Percentiles rank a stretch among this genome's conserved stretches.
These are phyloP conservation scores for Osmerus mordax DNA, from an alignment of 2,113 vertebrate genomes.

Conservation along the genomic window DNA sequence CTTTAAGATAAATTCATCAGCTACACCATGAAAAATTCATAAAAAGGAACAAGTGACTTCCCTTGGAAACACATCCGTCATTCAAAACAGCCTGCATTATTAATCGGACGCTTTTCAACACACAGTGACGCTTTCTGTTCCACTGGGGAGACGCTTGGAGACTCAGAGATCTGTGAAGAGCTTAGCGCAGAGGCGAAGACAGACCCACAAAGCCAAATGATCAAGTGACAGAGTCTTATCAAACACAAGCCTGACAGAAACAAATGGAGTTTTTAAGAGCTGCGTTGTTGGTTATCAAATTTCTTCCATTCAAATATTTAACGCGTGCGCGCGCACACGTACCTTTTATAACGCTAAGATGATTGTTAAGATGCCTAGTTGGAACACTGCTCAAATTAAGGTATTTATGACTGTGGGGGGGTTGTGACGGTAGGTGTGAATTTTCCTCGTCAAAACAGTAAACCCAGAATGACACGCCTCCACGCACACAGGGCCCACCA, in stretches of 20 bases:
- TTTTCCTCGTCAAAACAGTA: too few relatives aligned
- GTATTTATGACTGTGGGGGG: too few relatives aligned
- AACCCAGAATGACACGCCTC: too few relatives aligned
- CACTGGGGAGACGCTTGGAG: slow-evolving; percentile 20
- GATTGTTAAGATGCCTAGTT: too few relatives aligned
- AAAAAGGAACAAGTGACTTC: slow-evolving; percentile 64
- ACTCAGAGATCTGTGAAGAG: slow-evolving; percentile 13
- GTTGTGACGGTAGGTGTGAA: too few relatives aligned
- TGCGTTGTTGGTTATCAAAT: slow-evolving; percentile 40
- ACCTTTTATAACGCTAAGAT: too few relatives aligned
- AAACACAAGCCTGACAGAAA: slow-evolving; percentile 52
- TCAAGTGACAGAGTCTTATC: slow-evolving; percentile 46
- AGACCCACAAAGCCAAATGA: slow-evolving; percentile 32
- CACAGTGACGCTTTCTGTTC: slow-evolving; percentile 9
- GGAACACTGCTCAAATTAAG: too few relatives aligned
- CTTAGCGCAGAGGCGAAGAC: slow-evolving; percentile 10
- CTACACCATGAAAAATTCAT: slow-evolving; percentile 69
- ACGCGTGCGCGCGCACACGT: background rate
- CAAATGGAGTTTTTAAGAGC: slow-evolving; percentile 48
- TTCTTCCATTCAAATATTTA: slow-evolving; percentile 42
- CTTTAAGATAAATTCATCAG: slow-evolving; percentile 59
- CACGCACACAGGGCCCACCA: too few relatives aligned
- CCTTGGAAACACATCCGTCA: slow-evolving; percentile 52
- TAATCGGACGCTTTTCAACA: slow-evolving; percentile 53
- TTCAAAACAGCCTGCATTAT: slow-evolving; percentile 66